Conservation (phyloP, 1,140 invertebrate species). For the Cepaea nemoralis region DNA sequence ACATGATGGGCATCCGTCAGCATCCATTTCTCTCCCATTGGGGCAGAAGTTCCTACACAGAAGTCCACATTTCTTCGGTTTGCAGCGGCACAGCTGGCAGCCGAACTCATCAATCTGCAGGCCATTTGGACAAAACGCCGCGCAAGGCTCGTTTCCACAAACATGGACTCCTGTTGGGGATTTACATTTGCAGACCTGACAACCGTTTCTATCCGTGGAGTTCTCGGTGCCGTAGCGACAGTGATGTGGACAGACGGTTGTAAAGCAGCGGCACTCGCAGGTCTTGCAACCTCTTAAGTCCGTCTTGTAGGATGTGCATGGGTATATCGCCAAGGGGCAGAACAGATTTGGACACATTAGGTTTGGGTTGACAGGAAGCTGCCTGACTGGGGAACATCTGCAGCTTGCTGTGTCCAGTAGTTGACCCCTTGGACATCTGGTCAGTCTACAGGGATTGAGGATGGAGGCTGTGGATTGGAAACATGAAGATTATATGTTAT, state of each 20-base stretch:
- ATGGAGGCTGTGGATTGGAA: neutral
- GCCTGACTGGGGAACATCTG: neutral
- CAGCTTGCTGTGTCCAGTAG: neutral
- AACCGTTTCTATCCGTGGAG: neutral
- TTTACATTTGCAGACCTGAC: conserved; percentile 2
- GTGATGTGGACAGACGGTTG: neutral
- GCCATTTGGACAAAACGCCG: neutral
- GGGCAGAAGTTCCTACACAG: neutral
- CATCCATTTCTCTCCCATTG: neutral
- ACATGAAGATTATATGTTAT: too few species aligned
- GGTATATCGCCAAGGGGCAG: neutral
- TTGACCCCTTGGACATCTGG: neutral
- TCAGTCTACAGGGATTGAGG: neutral
- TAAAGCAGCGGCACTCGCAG: neutral
- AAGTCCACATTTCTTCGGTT: neutral
- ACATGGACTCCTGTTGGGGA: neutral
- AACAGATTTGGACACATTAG: neutral
- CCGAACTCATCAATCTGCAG: neutral
- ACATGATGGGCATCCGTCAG: conserved; percentile 10
- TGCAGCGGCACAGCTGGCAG: neutral
- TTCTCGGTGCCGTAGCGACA: neutral
- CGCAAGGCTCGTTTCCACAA: neutral
- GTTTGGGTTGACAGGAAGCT: neutral
- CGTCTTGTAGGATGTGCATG: neutral
- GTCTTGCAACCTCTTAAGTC: neutral